These are phyloP conservation scores for Myripristis jacobus DNA, from an alignment of 2,797 vertebrate genomes.

Conservation along the genomic window DNA sequence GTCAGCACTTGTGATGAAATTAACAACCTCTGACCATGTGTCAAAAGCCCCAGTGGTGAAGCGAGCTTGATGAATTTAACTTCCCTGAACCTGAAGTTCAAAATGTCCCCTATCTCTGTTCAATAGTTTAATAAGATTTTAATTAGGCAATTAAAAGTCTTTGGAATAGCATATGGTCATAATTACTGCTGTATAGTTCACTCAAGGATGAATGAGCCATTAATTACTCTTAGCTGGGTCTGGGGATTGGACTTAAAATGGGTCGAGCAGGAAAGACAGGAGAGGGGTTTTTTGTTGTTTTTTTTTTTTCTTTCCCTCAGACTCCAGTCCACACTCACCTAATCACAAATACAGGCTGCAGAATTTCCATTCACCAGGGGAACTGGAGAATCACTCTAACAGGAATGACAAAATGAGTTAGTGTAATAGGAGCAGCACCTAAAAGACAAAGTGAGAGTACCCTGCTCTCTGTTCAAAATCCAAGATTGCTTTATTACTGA, in stretches of 20 bases:
- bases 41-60: slow-evolving; percentile 62
- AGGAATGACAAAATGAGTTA: neutral
- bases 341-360: slow-evolving; percentile 55
- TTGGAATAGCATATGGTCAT: slow-evolving; percentile 83
- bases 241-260: slow-evolving; percentile 72
- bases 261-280: slow-evolving; percentile 38
- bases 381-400: slow-evolving; percentile 8
- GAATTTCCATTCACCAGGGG: slow-evolving; percentile 40
- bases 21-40: slow-evolving; percentile 61
- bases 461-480: neutral
- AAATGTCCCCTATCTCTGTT: slow-evolving; percentile 78
- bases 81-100: slow-evolving; percentile 72
- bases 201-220: slow-evolving; percentile 78
- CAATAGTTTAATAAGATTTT: slow-evolving; percentile 83
- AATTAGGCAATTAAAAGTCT: slow-evolving; percentile 85
- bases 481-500: slow-evolving; percentile 24
- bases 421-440: slow-evolving; percentile 1
- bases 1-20: slow-evolving; percentile 63
- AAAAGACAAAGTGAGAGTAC: slow-evolving; percentile 6
- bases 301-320: slow-evolving; percentile 39
- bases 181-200: slow-evolving; percentile 81
- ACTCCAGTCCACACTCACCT: slow-evolving; percentile 39
- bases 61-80: slow-evolving; percentile 73
- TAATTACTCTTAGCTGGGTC: slow-evolving; percentile 81
- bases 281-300: slow-evolving; percentile 36